phyloP scores from a whole-genome alignment of 2,113 vertebrate species.

The Pollachius pollachius region DNA sequence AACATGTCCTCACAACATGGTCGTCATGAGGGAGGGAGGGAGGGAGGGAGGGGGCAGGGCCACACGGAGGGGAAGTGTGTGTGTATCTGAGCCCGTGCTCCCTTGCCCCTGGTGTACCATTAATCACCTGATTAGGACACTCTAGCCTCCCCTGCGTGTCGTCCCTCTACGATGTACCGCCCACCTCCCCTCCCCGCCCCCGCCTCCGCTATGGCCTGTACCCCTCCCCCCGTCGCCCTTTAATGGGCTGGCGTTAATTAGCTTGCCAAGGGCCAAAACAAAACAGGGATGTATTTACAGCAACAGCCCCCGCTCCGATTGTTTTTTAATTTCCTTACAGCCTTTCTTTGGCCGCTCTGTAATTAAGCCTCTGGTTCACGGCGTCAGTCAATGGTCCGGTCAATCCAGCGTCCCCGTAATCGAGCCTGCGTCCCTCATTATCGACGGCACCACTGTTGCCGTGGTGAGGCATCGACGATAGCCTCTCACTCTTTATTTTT shows the following conservation, averaged over 20 bases:
- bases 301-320: conserved; percentile 14
- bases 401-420: no score
- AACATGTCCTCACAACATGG: conserved; percentile 50
- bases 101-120: conserved; percentile 65
- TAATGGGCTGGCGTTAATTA: conserved; percentile 50
- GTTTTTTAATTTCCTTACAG: conserved; percentile 8
- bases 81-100: conserved; percentile 4
- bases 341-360: conserved; percentile 6
- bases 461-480: no score
- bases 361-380: no score
- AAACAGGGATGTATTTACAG: conserved; percentile 32
- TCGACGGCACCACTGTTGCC: no score
- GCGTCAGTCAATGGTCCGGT: no score
- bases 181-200: conserved; percentile 39
- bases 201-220: conserved; percentile 37
- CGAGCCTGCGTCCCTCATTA: no score
- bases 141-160: conserved; percentile 35
- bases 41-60: conserved; percentile 4
- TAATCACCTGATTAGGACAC: conserved; percentile 70
- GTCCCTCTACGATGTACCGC: conserved; percentile 53
- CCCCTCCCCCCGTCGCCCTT: conserved; percentile 32
- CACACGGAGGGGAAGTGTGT: conserved; percentile 5
- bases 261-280: conserved; percentile 22
- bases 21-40: conserved; percentile 28
- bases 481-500: no score